A percentile compares a stretch with the other conserved stretches of the same genome.
These are phyloP conservation scores for Sciurus niger DNA, from an alignment of 2,113 vertebrate genomes.

Conservation along the genomic window DNA sequence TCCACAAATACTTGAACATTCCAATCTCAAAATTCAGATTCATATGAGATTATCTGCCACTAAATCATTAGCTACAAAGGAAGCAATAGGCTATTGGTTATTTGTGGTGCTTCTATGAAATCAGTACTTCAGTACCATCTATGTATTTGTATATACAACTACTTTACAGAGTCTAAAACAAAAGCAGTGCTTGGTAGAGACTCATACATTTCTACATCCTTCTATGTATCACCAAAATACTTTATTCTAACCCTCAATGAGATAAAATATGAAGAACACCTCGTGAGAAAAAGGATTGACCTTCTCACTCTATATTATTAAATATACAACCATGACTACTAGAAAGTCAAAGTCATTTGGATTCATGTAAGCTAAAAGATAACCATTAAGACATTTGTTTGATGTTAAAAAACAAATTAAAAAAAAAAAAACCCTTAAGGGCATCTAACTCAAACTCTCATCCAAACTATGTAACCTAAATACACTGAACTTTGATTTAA, in stretches of 20 bases:
- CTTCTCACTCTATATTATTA: background rate
- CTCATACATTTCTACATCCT: background rate
- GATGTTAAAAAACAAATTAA: background rate
- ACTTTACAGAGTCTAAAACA: background rate
- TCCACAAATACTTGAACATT: background rate
- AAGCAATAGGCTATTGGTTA: background rate
- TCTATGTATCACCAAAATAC: background rate
- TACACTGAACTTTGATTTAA: background rate
- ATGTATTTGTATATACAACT: background rate
- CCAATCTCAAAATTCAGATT: background rate
- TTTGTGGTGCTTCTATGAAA: background rate
- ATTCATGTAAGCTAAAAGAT: background rate
- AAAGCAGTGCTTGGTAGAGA: background rate
- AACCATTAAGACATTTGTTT: background rate
- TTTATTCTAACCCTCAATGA: background rate
- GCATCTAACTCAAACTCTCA: background rate
- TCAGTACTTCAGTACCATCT: background rate
- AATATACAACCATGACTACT: background rate
- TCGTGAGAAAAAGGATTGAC: constrained; percentile 8
- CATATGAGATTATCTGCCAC: background rate
- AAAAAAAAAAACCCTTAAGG: background rate
- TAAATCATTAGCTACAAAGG: background rate
- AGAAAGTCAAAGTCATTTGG: background rate
- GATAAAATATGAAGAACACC: background rate
- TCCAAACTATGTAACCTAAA: background rate